Percentiles rank a stretch among this genome's conserved stretches.
phyloP scores from a whole-genome alignment of 2,113 vertebrate species.

The Neopipo cinnamomea region DNA sequence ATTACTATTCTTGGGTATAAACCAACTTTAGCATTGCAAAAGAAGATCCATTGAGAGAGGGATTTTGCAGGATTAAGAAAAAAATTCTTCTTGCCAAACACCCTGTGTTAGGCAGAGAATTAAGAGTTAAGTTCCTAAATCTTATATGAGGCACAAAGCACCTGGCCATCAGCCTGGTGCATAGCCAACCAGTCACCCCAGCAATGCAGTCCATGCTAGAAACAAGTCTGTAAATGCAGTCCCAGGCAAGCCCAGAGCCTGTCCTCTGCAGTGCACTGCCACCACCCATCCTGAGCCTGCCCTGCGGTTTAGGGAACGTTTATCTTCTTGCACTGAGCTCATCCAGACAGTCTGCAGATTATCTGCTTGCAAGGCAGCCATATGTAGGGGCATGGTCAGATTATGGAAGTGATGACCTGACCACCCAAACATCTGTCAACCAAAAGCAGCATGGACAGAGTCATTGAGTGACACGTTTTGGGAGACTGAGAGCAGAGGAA shows the following conservation, averaged over 20 bases:
- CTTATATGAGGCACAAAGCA: neutral
- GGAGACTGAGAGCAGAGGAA: neutral
- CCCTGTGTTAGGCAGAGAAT: neutral
- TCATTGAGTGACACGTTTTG: neutral
- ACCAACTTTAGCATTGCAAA: neutral
- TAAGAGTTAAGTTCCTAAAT: neutral
- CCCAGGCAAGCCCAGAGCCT: neutral
- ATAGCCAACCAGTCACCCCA: neutral
- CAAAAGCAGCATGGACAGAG: neutral
- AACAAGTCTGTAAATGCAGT: neutral
- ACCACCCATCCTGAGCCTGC: neutral
- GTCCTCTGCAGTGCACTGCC: neutral
- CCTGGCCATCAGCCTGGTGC: neutral
- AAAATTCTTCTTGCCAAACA: neutral
- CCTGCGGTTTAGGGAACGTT: neutral
- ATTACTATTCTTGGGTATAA: neutral
- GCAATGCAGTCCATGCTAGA: neutral
- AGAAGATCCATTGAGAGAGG: neutral
- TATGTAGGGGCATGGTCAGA: neutral
- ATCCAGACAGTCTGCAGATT: neutral
- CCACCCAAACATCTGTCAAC: neutral
- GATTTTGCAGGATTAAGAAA: neutral
- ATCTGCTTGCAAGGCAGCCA: neutral
- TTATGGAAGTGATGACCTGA: neutral
- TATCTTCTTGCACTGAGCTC: neutral